A percentile compares a stretch with the other conserved stretches of the same genome.
These are phyloP conservation scores for Megaceryle maxima DNA, from an alignment of 2,113 vertebrate species.

Conservation along the genomic window DNA sequence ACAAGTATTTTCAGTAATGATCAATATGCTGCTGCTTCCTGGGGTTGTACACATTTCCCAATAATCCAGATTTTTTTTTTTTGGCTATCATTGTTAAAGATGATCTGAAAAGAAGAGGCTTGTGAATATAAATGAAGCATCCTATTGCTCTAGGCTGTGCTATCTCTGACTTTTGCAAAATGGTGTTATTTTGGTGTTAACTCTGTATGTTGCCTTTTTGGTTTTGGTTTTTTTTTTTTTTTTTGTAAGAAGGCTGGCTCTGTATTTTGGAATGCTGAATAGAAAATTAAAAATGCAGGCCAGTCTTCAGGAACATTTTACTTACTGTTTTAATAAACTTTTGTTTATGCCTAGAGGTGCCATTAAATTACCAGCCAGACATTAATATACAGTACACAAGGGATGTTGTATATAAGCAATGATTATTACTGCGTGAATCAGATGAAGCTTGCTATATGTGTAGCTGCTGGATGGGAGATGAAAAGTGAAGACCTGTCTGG, in stretches of 20 bases:
- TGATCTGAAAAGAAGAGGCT: neutral
- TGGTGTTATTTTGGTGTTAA: neutral
- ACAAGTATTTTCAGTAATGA: neutral
- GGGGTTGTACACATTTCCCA: neutral
- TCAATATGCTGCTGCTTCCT: neutral
- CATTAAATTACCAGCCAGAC: constrained; percentile 80
- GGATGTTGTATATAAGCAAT: constrained; percentile 57
- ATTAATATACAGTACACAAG: constrained; percentile 77
- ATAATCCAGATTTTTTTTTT: neutral
- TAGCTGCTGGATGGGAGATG: constrained; percentile 54
- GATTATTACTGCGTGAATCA: constrained; percentile 58
- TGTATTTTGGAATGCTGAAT: constrained; percentile 54
- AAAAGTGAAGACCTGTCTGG: constrained; percentile 1
- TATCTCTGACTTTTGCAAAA: constrained; percentile 15
- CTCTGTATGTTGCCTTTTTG: constrained; percentile 11
- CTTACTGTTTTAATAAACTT: constrained; percentile 83
- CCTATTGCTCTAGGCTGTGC: neutral
- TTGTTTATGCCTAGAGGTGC: constrained; percentile 85
- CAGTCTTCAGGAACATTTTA: constrained; percentile 72
- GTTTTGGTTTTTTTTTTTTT: neutral
- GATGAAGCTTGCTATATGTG: constrained; percentile 26
- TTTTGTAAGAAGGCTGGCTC: neutral
- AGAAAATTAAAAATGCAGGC: constrained; percentile 67
- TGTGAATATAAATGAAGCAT: constrained; percentile 15
- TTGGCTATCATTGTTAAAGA: neutral